Base-by-base conservation (phyloP, 1,140 invertebrate species). In the Neotoxoptera formosana region DNA sequence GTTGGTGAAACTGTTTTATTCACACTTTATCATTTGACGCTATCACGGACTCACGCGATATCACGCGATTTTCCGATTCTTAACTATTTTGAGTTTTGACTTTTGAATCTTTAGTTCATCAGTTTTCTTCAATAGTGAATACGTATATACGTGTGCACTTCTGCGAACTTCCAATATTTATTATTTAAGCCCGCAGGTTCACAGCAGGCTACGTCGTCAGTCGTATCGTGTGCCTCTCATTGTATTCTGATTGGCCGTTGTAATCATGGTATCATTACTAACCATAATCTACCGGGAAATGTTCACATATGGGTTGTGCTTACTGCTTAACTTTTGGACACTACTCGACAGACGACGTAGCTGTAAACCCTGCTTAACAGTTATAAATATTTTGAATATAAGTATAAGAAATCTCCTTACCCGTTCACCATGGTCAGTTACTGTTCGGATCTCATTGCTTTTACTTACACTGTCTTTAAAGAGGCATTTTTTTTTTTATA, bases 11-110 rank as follows among this genome's bases (percentile, higher is more conserved):
- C 89, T 67, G 89, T 17, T 60, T 34, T 25, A 45, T 53, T 45
- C 9, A 7, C n/a, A 3, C 9, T 21, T 45, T 56, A 45, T 45
- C 89, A 56, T 36, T 11, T n/a, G 89, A 60, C 53, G 88, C 88
- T 90, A 53, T 41, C 88, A 41, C 4, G 41, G 4, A 41, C 41
- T 41, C 41, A 41, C 51, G 56, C 36, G 89, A 36, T 25, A 90
- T 90, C 89, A 60, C 89, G 89, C 67, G 89, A 67, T 90, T 45
- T 45, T 30, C 53, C 89, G 36, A 53, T 45, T 41, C 23, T n/a
- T n/a, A 17, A 30, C 4, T 67, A 8, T 67, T n/a, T 14, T 11
- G 25, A 67, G n/a, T 4, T 4, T 41, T 41, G 41, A 41, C 2
- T 41, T 41, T 41, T 41, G 41, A 4, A 41, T 1, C 41, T 41